Base-by-base conservation (phyloP, 2,113 vertebrate genomes). In the Micronycteris hirsuta region DNA sequence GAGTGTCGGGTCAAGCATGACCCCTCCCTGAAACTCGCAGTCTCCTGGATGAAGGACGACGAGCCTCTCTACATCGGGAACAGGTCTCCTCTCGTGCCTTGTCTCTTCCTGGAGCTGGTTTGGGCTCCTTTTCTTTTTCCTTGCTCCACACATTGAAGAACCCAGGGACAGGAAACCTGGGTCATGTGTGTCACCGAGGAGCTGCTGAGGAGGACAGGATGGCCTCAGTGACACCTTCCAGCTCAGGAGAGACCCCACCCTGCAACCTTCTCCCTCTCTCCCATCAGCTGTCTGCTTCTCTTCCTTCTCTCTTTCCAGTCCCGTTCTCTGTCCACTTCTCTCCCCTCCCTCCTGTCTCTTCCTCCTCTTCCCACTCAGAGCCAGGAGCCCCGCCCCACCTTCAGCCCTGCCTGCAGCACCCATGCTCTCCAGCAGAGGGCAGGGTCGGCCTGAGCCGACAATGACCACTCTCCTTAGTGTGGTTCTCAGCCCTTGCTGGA, bases 21-120 rank as follows among this genome's bases (percentile, higher is more conserved):
- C 96, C 97, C 98, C 4, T 99, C 98, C 4, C 97, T 99, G 38
- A 98, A 98, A 2, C 93, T 99, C 96, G 98, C 98, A 0, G 98
- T 99, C 77, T 97, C 97, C 96, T 99, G 99, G 99, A 98, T 98
- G 47, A 99, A 99, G 96, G 99, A 99, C 0, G 98, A 99, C 0
- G 98, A 98, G 28, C 98, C 98, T 0, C 98, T 99, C 3, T 90
- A 98, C 86, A 67, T 99, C 3, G 98, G 98, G 28, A 99, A 94
- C 99, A 99, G 99, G 99, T 99, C 41, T 68, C 98, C 58, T 16
- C 1, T 14, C 16, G 68, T 9, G 9, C 70, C 84, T 58, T 14
- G 54, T 36, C 73, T 0, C 11, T 4, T 10, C 38, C 73, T 28
- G 67, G 31, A 1, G 33, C 58, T 10, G 7, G 28, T 11, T 11